phyloP scores from a whole-genome alignment of 2,797 vertebrate species.

The Sarcophilus harrisii region DNA sequence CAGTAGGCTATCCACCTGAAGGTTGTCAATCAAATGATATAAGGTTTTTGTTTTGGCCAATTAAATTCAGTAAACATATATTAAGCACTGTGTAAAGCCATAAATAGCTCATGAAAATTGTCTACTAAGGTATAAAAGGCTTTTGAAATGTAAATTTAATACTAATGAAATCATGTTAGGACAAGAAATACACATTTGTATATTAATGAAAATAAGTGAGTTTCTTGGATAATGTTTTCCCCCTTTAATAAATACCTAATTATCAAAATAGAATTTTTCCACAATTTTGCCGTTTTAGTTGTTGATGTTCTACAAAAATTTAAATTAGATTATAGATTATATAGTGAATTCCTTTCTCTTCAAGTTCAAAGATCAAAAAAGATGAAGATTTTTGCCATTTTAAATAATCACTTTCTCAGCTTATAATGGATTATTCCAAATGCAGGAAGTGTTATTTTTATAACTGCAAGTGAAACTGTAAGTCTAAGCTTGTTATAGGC shows the following conservation, averaged over 20 bases:
- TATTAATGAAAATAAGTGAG: constrained; percentile 34
- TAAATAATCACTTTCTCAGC: not conserved
- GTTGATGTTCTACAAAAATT: not conserved
- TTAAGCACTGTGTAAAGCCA: not conserved
- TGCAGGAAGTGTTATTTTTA: not conserved
- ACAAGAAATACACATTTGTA: not conserved
- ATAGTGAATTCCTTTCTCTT: not conserved
- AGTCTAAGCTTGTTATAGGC: not conserved
- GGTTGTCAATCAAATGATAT: not conserved
- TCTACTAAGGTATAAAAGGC: not conserved
- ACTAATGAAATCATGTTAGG: not conserved
- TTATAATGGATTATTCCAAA: not conserved
- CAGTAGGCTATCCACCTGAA: not conserved
- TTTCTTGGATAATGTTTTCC: constrained; percentile 8
- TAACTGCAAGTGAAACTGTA: not conserved
- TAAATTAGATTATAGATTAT: not conserved
- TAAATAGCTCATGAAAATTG: not conserved
- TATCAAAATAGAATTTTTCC: constrained; percentile 36
- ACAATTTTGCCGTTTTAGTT: constrained; percentile 7
- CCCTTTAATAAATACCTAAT: constrained; percentile 21
- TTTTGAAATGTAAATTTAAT: not conserved
- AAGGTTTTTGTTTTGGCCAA: not conserved
- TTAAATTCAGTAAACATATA: not conserved
- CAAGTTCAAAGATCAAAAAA: not conserved
- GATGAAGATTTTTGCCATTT: constrained; percentile 27